A percentile compares a stretch with the other conserved stretches of the same genome.
These are phyloP conservation scores for Psophia crepitans DNA, from an alignment of 2,113 vertebrate species.

Conservation along the genomic window DNA sequence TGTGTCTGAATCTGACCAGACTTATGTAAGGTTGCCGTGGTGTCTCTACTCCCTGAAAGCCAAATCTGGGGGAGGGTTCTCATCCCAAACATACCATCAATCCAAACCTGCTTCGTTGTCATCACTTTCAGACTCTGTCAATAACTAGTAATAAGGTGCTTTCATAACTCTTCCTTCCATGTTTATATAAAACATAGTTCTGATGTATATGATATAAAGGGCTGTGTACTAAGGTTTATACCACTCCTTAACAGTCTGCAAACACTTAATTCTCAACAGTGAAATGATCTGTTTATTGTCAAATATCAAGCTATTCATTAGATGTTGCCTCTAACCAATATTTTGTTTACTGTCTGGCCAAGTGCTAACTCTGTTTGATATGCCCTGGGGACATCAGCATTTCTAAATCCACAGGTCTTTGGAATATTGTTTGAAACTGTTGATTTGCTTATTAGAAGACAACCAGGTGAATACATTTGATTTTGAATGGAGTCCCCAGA, in stretches of 20 bases:
- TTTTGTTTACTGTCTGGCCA: background rate
- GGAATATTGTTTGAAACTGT: background rate
- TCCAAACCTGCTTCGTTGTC: background rate
- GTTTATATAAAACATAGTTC: background rate
- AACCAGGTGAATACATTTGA: background rate
- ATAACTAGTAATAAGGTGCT: slow-evolving; percentile 20
- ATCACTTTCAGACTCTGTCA: slow-evolving; percentile 29
- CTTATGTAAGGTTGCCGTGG: background rate
- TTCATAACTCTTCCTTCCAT: background rate
- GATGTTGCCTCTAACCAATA: background rate
- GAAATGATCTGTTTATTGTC: background rate
- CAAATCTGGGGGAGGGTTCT: background rate
- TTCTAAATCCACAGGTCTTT: background rate
- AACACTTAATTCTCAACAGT: background rate
- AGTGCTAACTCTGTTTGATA: background rate
- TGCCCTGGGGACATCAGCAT: background rate
- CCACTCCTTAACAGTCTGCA: background rate
- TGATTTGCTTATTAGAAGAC: background rate
- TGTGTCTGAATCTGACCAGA: background rate
- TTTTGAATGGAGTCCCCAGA: background rate
- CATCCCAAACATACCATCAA: background rate
- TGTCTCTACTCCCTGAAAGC: background rate
- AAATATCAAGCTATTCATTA: background rate
- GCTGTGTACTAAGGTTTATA: background rate
- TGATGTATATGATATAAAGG: background rate